Conservation (phyloP, 1,140 invertebrate genomes). For the Trichomalopsis sarcophagae region DNA sequence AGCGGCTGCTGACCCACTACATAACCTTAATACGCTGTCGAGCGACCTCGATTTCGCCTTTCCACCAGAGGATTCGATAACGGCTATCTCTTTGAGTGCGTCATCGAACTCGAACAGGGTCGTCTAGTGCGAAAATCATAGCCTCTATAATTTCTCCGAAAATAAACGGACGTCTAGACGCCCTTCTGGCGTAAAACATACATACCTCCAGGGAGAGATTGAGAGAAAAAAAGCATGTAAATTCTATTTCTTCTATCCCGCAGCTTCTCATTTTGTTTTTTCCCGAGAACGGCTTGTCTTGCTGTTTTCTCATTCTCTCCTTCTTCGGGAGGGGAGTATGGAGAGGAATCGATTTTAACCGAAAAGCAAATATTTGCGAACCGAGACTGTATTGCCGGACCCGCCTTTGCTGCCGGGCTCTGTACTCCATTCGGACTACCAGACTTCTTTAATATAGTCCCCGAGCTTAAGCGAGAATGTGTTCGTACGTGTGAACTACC, state of each 20-base stretch:
- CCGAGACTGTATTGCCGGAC: constrained; percentile 44
- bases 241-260: constrained; percentile 8
- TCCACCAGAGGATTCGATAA: background rate
- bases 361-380: constrained; percentile 51
- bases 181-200: constrained; percentile 34
- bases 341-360: constrained; percentile 44
- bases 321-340: constrained; percentile 9
- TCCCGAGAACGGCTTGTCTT: background rate
- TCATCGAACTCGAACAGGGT: too few relatives aligned
- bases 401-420: background rate
- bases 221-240: background rate
- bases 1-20: background rate
- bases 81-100: background rate
- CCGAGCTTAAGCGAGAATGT: background rate
- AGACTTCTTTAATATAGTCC: constrained; percentile 34
- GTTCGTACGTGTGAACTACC: background rate
- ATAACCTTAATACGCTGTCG: background rate
- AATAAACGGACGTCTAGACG: background rate
- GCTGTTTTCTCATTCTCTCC: constrained; percentile 1
- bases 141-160: background rate
- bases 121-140: background rate
- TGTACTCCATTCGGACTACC: constrained; percentile 29
- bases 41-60: background rate
- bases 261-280: constrained; percentile 10
- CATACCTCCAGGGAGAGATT: background rate